Percentiles rank a stretch among this genome's conserved stretches.
These are phyloP conservation scores for Chrysocyon brachyurus DNA, from an alignment of 2,797 vertebrate genomes.

Conservation along the genomic window DNA sequence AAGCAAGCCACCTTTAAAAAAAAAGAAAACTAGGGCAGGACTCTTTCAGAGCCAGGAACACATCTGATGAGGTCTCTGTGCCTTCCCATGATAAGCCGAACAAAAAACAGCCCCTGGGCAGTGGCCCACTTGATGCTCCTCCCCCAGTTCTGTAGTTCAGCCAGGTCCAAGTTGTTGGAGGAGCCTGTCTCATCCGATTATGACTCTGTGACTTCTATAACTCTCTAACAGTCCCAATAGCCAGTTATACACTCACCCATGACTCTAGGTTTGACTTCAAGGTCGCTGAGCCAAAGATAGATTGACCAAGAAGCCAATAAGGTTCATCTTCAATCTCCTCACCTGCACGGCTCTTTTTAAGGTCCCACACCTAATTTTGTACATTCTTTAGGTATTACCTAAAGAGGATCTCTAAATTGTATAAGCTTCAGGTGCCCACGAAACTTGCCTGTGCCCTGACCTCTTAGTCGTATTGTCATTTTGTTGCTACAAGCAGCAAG, in stretches of 20 bases:
- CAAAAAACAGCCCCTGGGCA: background rate
- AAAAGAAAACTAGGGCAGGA: background rate
- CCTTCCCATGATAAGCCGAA: background rate
- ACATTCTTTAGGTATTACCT: background rate
- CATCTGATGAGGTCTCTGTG: background rate
- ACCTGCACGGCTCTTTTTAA: background rate
- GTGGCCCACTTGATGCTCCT: background rate
- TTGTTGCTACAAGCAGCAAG: background rate
- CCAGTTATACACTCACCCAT: background rate
- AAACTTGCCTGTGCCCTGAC: background rate
- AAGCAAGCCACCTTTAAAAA: background rate
- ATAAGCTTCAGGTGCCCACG: background rate
- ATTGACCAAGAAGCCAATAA: background rate
- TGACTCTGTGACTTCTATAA: background rate
- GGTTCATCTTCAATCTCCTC: background rate
- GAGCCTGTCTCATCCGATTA: background rate
- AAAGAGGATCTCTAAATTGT: background rate
- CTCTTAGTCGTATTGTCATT: background rate
- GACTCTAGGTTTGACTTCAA: background rate
- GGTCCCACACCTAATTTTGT: background rate
- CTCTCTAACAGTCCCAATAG: background rate
- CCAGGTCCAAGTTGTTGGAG: background rate
- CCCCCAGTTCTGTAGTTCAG: background rate
- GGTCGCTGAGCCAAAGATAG: background rate
- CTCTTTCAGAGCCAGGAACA: background rate